phyloP scores from a whole-genome alignment of 2,888 invertebrate genomes.

The Eubasilissa splendida region DNA sequence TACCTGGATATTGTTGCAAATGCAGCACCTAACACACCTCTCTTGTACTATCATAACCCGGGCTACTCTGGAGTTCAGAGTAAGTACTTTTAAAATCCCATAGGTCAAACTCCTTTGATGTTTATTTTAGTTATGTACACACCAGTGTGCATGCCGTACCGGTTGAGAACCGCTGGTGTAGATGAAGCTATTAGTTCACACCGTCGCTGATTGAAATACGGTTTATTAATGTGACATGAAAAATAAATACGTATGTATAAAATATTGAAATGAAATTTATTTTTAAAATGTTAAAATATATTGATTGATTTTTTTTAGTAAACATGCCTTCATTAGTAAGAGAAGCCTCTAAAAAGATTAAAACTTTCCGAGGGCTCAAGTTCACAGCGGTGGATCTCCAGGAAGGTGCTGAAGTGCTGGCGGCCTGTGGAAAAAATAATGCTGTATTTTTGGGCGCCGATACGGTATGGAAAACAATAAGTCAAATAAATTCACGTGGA shows the following conservation, averaged over 20 bases:
- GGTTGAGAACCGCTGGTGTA: no score
- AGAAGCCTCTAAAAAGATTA: slow-evolving; percentile 75
- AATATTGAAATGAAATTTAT: no score
- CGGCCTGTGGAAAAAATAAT: slow-evolving; percentile 70
- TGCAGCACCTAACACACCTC: slow-evolving; percentile 82
- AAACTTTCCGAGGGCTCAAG: slow-evolving; percentile 87
- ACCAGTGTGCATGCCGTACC: no score
- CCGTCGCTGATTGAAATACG: no score
- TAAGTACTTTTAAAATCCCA: slow-evolving; percentile 67
- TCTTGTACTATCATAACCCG: slow-evolving; percentile 90
- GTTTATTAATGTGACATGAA: no score
- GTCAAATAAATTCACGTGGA: no score
- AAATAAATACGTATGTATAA: no score
- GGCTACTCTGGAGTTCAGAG: slow-evolving; percentile 80
- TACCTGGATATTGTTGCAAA: slow-evolving; percentile 79
- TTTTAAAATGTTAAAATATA: no score
- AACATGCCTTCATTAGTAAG: slow-evolving; percentile 78
- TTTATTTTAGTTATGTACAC: no score
- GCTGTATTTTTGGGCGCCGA: slow-evolving; percentile 80
- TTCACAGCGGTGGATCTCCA: slow-evolving; percentile 83
- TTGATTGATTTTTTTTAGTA: slow-evolving; percentile 69
- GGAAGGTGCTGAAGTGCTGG: slow-evolving; percentile 76
- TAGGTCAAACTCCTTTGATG: no score
- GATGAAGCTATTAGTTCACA: no score
- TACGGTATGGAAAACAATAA: slow-evolving; percentile 68